Base-by-base conservation (phyloP, 35 echinoderm and acorn worm species). In the Holothuria glaberrima region DNA sequence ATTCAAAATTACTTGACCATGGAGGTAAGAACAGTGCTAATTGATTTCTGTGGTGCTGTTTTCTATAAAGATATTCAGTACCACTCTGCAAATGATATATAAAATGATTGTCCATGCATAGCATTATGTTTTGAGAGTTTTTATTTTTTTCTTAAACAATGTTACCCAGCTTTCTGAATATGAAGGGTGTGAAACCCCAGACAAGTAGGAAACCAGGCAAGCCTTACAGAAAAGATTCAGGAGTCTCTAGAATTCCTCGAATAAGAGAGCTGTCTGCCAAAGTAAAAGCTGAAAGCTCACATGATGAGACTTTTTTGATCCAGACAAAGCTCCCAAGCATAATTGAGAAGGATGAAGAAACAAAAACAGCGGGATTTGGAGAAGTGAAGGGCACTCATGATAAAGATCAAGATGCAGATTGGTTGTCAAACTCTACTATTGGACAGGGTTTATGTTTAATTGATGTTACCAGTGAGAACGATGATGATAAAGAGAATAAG, bases 321-420 rank as follows among this genome's bases (percentile, higher is more conserved):
- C 30, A 84, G 9, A 13, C 25, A 21, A 31, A 84, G 28, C 80
- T 84, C 26, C 80, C 80, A 4, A 84, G 52, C 46, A 84, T 84
- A 9, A 84, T 16, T 36, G 80, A 84, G 61, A 54, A 61, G 6
- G 80, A 61, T 0, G 59, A 61, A n/a, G 57, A 20, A 24, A 56
- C 28, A 12, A 57, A 61, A 19, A 54, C 2, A 31, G 56, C 10
- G 9, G 10, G 5, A 18, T 26, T 32, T 6, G 20, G 9, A 61
- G 29, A 31, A 4, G 54, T 6, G 9, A 30, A 25, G 19, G 24
- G 13, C 54, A 61, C 20, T 46, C 48, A 29, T 3, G 24, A 21
- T 24, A 29, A 60, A 50, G 79, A 50, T 27, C 25, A 46, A 3
- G 80, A 83, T 34, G 30, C 41, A 9, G 79, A 84, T 32, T 84